Conservation (phyloP, 92 coral and sea anemone genomes). For the Pocillopora meandrina region DNA sequence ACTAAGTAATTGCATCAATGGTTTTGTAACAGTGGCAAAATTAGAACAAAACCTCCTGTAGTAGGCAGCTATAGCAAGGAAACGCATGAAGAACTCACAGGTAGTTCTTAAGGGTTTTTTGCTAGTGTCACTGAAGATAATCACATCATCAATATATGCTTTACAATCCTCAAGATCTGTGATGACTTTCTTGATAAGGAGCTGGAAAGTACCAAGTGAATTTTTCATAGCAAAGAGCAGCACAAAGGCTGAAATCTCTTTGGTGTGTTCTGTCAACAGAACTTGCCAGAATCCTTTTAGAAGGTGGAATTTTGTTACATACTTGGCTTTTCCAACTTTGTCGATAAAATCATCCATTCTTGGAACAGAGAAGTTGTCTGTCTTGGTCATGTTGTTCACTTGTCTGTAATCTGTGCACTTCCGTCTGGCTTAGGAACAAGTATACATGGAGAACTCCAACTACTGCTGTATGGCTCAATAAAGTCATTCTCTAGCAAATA, state of each 20-base stretch:
- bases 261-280: conserved; percentile 50
- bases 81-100: conserved; percentile 47
- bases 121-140: conserved; percentile 48
- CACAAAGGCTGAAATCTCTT: conserved; percentile 57
- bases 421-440: conserved; percentile 60
- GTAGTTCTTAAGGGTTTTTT: conserved; percentile 48
- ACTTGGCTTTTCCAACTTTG: conserved; percentile 24
- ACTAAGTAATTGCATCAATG: conserved; percentile 37
- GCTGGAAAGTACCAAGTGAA: conserved; percentile 54
- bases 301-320: conserved; percentile 53
- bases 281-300: conserved; percentile 71
- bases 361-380: conserved; percentile 50
- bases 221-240: conserved; percentile 56
- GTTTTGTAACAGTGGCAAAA: conserved; percentile 48
- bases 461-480: conserved; percentile 51
- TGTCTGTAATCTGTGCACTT: conserved; percentile 53
- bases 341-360: conserved; percentile 54
- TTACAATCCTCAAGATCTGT: conserved; percentile 43
- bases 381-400: conserved; percentile 53
- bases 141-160: conserved; percentile 64
- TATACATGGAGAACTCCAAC: neutral
- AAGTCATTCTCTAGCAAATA: conserved; percentile 44
- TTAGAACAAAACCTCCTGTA: conserved; percentile 61
- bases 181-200: conserved; percentile 35
- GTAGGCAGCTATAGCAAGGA: conserved; percentile 68